These are phyloP conservation scores for Heteromyza rotundicornis DNA, from an alignment of 2,888 invertebrate species.

Conservation along the genomic window DNA sequence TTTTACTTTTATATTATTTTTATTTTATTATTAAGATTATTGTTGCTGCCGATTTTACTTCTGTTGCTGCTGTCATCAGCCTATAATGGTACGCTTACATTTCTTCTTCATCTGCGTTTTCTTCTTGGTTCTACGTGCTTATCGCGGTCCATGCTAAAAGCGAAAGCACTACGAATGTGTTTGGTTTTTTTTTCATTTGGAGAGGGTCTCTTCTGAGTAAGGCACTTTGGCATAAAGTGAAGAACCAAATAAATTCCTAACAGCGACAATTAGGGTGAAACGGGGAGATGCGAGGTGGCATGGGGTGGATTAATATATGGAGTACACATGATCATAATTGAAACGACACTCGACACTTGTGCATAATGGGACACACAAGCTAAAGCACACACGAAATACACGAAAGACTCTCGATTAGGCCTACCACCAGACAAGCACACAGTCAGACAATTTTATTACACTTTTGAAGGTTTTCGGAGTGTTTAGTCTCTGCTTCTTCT, in stretches of 20 bases:
- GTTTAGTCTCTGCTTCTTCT: neutral
- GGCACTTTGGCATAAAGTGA: neutral
- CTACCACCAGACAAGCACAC: neutral
- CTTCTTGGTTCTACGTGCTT: neutral
- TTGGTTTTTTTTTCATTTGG: too few relatives aligned
- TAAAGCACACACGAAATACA: neutral
- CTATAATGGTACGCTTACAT: conserved; percentile 2
- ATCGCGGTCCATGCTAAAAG: neutral
- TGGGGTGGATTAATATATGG: neutral
- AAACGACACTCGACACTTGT: neutral
- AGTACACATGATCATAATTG: neutral
- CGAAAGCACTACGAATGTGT: neutral
- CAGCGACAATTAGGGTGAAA: neutral
- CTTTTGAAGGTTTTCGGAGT: neutral
- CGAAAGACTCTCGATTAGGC: neutral
- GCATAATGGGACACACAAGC: neutral
- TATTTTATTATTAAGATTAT: conserved; percentile 2
- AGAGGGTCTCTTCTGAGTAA: too few relatives aligned
- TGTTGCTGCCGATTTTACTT: neutral
- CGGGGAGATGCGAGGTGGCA: too few relatives aligned
- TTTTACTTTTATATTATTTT: neutral
- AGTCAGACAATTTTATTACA: neutral
- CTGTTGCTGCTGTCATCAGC: neutral
- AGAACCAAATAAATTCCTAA: neutral
- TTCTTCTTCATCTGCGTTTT: neutral